A percentile compares a stretch with the other conserved stretches of the same genome.
Conservation (phyloP, 2,113 vertebrate genomes). For the Anser brachyrhynchus region DNA sequence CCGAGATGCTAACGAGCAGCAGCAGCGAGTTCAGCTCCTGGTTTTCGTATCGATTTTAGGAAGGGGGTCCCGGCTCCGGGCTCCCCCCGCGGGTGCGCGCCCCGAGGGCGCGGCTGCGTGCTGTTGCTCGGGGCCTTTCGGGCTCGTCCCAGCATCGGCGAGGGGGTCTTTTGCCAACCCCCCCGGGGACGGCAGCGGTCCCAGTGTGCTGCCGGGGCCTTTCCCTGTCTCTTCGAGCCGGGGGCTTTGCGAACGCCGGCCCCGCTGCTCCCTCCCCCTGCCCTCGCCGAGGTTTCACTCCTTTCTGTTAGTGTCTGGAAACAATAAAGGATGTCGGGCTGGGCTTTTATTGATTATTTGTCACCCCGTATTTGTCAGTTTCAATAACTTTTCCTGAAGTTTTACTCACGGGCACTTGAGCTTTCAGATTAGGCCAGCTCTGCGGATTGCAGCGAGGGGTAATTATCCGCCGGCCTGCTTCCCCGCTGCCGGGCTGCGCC, state of each 20-base stretch:
- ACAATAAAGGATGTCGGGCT: conserved; percentile 46
- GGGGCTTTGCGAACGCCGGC: background rate
- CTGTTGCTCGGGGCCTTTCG: background rate
- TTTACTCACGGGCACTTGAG: conserved; percentile 73
- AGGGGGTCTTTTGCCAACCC: background rate
- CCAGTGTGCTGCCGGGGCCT: background rate
- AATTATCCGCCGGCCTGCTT: conserved; percentile 57
- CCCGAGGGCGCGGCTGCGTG: no score
- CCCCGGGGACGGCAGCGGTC: background rate
- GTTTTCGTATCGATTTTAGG: background rate
- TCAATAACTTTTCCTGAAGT: conserved; percentile 69
- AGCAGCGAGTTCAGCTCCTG: background rate
- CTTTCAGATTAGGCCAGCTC: conserved; percentile 67
- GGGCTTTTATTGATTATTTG: conserved; percentile 78
- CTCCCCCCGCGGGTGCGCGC: background rate
- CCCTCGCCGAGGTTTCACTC: conserved; percentile 48
- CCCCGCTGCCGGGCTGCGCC: background rate
- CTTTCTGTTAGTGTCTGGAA: conserved; percentile 60
- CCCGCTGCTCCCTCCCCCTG: background rate
- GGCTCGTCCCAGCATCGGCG: background rate
- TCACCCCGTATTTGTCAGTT: conserved; percentile 76
- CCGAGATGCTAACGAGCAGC: conserved; percentile 23
- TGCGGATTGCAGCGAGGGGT: conserved; percentile 43
- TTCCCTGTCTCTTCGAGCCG: background rate
- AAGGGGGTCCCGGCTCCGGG: no score